Evolutionary conservation across 2,797 vertebrate genomes (phyloP).

Genomic region (Stomatorhinus walkeri): DNA sequence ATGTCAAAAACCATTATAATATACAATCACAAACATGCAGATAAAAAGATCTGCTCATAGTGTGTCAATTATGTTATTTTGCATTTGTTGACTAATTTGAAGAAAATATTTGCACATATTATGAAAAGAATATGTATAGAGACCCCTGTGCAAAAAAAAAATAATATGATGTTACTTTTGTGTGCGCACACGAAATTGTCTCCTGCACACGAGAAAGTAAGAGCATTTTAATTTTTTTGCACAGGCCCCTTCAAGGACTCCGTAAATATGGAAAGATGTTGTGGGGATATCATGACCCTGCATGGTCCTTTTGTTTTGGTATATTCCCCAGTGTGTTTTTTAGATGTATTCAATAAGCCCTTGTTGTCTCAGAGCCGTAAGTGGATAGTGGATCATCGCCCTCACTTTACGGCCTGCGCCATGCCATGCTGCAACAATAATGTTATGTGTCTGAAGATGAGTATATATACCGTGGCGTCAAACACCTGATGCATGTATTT

Average conservation of each 20-base stretch:
- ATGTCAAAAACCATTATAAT: neutral
- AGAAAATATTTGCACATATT: neutral
- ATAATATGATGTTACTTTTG: neutral
- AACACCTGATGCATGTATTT: neutral
- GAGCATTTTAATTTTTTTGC: no score
- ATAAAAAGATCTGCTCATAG: neutral
- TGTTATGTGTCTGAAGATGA: no score
- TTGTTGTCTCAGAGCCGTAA: no score
- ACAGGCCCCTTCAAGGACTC: no score
- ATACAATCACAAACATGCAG: neutral
- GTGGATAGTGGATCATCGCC: no score
- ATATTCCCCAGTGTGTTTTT: no score
- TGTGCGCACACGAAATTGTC: neutral
- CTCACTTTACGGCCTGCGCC: no score
- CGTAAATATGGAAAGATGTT: no score
- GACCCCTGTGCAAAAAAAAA: neutral
- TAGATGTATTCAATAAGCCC: no score
- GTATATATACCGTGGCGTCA: neutral
- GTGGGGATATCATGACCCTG: no score
- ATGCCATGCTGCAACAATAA: no score
- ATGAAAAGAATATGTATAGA: neutral
- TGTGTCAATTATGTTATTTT: neutral
- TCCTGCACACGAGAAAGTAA: neutral
- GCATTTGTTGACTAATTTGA: neutral
- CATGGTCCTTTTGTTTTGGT: no score